Evolutionary conservation across 1,140 invertebrate genomes (phyloP).

Genomic region (Daktulosphaira vitifoliae): DNA sequence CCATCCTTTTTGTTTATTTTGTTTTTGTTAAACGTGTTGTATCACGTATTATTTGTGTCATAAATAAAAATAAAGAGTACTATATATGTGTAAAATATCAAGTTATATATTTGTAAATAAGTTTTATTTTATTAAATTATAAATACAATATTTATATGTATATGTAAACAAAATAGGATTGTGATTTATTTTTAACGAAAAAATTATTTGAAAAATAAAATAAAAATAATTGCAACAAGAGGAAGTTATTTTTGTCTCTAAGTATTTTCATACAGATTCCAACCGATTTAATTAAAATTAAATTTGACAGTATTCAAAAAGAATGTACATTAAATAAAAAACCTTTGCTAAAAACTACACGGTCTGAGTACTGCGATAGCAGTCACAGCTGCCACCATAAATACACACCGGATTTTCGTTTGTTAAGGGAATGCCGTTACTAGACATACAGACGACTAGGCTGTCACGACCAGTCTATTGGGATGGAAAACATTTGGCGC

Average conservation of each 20-base stretch:
- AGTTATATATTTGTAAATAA: background rate
- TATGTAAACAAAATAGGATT: background rate
- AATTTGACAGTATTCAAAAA: background rate
- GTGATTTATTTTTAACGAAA: conserved; percentile 28
- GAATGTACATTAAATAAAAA: conserved; percentile 28
- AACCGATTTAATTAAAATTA: conserved; percentile 16
- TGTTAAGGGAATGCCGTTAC: no score
- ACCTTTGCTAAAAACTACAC: background rate
- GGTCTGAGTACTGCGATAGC: background rate
- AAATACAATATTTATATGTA: background rate
- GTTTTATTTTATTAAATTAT: no score
- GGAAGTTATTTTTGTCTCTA: background rate
- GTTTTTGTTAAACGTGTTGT: no score
- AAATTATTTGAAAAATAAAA: background rate
- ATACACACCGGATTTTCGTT: background rate
- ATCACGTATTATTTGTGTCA: no score
- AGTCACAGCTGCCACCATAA: conserved; percentile 4
- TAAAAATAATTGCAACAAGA: background rate
- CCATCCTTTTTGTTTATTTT: background rate
- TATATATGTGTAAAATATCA: background rate
- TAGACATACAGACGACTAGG: no score
- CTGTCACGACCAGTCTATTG: no score
- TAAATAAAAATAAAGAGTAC: no score
- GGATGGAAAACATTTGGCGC: no score
- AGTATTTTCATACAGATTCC: background rate